phyloP scores from a whole-genome alignment of 2,113 vertebrate species.

The Rhinolophus ferrumequinum region DNA sequence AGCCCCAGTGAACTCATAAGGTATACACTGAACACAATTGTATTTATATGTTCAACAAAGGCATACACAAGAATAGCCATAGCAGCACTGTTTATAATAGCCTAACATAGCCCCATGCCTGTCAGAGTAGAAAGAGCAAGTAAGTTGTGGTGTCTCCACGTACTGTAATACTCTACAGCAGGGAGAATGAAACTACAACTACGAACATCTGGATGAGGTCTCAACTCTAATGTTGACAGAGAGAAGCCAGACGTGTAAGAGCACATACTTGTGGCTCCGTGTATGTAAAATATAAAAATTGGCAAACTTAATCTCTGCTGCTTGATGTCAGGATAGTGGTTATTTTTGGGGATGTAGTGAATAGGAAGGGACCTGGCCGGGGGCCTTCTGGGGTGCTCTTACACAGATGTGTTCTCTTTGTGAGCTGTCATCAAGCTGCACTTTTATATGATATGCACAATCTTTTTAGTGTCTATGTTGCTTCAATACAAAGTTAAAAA shows the following conservation, averaged over 20 bases:
- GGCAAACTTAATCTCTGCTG: not conserved
- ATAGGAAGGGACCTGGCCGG: not conserved
- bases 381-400: not conserved
- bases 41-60: not conserved
- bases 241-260: not conserved
- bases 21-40: not conserved
- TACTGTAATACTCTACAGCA: not conserved
- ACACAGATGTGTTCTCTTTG: not conserved
- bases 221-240: not conserved
- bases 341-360: not conserved
- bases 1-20: not conserved
- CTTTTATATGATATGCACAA: not conserved
- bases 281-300: not conserved
- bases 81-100: not conserved
- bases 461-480: not conserved
- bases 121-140: not conserved
- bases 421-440: not conserved
- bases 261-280: not conserved
- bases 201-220: not conserved
- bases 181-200: not conserved
- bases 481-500: conserved; percentile 12
- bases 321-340: not conserved
- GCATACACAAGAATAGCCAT: not conserved
- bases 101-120: not conserved
- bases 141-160: not conserved